phyloP scores from a whole-genome alignment of 2,888 invertebrate species.

The Megaustenia siamemsis region DNA sequence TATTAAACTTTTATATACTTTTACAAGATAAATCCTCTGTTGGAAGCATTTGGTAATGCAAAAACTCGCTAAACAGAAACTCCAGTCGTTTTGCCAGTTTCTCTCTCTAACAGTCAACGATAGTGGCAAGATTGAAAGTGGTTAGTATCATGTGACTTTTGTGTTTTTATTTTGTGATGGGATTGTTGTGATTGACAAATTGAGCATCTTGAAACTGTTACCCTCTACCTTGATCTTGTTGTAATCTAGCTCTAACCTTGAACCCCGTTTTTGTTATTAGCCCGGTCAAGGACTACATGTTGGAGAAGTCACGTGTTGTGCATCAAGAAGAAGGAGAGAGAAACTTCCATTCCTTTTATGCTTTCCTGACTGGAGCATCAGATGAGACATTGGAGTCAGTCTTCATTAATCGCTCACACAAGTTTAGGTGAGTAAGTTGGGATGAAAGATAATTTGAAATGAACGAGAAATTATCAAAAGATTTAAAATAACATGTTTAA shows the following conservation, averaged over 20 bases:
- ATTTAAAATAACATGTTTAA: too few relatives aligned
- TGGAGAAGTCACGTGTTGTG: conserved; percentile 78
- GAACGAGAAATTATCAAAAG: too few relatives aligned
- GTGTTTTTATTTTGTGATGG: too few relatives aligned
- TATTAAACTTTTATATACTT: too few relatives aligned
- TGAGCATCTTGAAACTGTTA: too few relatives aligned
- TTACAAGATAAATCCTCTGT: conserved; percentile 69
- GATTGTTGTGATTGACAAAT: too few relatives aligned
- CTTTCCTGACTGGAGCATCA: conserved; percentile 68
- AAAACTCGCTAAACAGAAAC: conserved; percentile 68
- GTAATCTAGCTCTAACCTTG: too few relatives aligned
- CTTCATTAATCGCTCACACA: conserved; percentile 11
- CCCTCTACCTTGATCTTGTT: too few relatives aligned
- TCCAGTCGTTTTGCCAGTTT: conserved; percentile 74
- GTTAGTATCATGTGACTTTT: too few relatives aligned
- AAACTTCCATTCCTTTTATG: conserved; percentile 78
- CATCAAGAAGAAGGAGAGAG: conserved; percentile 70
- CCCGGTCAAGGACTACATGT: conserved; percentile 76
- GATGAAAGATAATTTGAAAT: too few relatives aligned
- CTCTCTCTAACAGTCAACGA: conserved; percentile 72
- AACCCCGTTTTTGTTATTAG: too few relatives aligned
- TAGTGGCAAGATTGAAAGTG: conserved; percentile 71
- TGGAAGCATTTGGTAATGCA: conserved; percentile 71
- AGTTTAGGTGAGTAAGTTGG: conserved; percentile 39
- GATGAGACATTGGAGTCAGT: conserved; percentile 14